Percentiles rank a stretch among this genome's conserved stretches.
These are phyloP conservation scores for Drosophila repletoides DNA, from an alignment of 1,140 invertebrate species.

Conservation along the genomic window DNA sequence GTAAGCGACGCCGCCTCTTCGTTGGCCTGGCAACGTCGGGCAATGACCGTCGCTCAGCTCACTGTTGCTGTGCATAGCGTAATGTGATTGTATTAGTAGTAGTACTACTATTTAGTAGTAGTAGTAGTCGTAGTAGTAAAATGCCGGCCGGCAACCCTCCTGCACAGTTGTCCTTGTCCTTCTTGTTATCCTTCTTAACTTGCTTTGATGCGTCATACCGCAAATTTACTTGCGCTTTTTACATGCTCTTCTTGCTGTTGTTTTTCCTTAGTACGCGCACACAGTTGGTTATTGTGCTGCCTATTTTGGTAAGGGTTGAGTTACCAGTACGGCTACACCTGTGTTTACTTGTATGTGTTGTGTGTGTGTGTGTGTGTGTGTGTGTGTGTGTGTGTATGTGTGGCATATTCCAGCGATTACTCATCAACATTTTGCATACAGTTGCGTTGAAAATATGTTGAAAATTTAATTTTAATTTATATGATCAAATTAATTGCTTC, in stretches of 20 bases:
- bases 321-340: conserved; percentile 41
- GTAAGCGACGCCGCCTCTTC: conserved; percentile 19
- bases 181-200: conserved; percentile 38
- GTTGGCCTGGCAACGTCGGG: conserved; percentile 62
- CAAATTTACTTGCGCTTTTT: conserved; percentile 73
- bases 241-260: conserved; percentile 17
- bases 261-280: conserved; percentile 12
- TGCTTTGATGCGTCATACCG: conserved; percentile 74
- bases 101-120: conserved; percentile 10
- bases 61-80: conserved; percentile 39
- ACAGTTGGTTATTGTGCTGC: conserved; percentile 22
- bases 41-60: conserved; percentile 61
- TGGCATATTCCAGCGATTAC: conserved; percentile 67
- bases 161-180: conserved; percentile 47
- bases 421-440: conserved; percentile 53
- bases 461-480: conserved; percentile 51
- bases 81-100: conserved; percentile 33
- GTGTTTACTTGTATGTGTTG: conserved; percentile 17
- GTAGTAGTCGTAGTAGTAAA: conserved; percentile 33
- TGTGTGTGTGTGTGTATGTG: conserved; percentile 10
- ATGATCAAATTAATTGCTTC: conserved; percentile 43
- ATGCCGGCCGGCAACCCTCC: conserved; percentile 59
- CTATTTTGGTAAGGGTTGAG: conserved; percentile 41
- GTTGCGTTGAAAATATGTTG: conserved; percentile 6
- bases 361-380: neutral